Base-by-base conservation (phyloP, 1,140 invertebrate species). In the Orchestia grillus region DNA sequence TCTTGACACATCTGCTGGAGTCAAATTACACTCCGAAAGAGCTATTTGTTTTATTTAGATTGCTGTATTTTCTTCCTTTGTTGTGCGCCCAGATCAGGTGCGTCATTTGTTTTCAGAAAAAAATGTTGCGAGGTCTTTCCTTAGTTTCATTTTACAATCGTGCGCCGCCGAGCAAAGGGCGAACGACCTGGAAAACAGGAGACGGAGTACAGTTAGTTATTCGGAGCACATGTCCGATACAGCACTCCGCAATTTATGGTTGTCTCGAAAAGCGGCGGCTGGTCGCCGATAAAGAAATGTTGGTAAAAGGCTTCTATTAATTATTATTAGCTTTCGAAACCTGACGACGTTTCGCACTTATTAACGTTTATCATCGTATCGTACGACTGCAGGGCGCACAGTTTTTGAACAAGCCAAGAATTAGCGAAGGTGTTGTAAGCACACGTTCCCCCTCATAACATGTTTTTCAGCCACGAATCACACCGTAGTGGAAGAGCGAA, bases 11-110 rank as follows among this genome's bases (percentile, higher is more conserved):
- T 94, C 92, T 94, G 43, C 44, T 47, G 92, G 92, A 94, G 92
- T 94, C 92, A 94, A 94, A 94, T 94, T 94, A 94, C 92, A 45
- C 88, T 41, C 88, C n/a, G 88, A 90, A 90, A 90, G 88, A 90
- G 88, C 88, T 90, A 90, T 90, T 90, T 90, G 88, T 90, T 90
- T 90, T 90, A 90, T 90, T 90, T 90, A 90, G 88, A 90, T 90
- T 90, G 43, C 88, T 90, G 42, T 90, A 90, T 90, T 90, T 90
- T 90, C 28, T 41, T 90, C 43, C 88, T 90, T 90, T 90, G 88
- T 41, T 90, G 88, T 90, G 88, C 36, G 88, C 88, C 88, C 43
- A 44, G 88, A 90, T 90, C n/a, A 44, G 43, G 88, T 90, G 88
- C 88, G 88, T 90, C 88, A 90, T 90, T 90, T 90, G 88, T 90